phyloP scores from a whole-genome alignment of 92 coral and sea anemone species.

The Pocillopora meandrina region DNA sequence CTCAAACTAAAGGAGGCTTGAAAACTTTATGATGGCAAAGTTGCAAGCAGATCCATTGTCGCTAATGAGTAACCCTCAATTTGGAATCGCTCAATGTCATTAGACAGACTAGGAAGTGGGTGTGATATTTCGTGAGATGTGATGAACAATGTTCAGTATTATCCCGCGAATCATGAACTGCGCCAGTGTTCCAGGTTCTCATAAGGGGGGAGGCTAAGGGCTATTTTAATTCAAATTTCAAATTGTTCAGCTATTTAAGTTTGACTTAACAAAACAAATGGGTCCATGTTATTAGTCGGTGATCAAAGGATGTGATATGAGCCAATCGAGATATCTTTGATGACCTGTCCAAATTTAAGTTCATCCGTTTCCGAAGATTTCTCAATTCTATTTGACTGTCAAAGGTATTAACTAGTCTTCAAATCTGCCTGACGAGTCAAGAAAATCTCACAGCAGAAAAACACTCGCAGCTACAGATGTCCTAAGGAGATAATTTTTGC shows the following conservation, averaged over 20 bases:
- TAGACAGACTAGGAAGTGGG: background rate
- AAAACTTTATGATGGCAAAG: slow-evolving; percentile 10
- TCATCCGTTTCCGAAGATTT: slow-evolving; percentile 34
- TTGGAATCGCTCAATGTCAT: background rate
- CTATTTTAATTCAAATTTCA: slow-evolving; percentile 53
- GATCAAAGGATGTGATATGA: slow-evolving; percentile 15
- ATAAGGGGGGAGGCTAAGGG: slow-evolving; percentile 1
- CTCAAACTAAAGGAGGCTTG: slow-evolving; percentile 6
- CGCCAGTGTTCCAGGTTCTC: background rate
- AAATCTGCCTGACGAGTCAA: background rate
- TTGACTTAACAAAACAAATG: slow-evolving; percentile 41
- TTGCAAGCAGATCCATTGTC: slow-evolving; percentile 14
- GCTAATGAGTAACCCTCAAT: slow-evolving; percentile 12
- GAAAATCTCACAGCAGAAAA: slow-evolving; percentile 1
- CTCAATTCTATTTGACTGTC: slow-evolving; percentile 32
- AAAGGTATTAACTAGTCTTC: slow-evolving; percentile 20
- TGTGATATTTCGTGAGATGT: background rate
- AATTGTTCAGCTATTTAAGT: slow-evolving; percentile 41
- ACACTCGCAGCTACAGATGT: background rate
- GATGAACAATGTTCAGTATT: background rate
- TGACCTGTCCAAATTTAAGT: slow-evolving; percentile 23
- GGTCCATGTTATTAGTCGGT: slow-evolving; percentile 24
- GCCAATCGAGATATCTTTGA: slow-evolving; percentile 28
- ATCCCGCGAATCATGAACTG: background rate
- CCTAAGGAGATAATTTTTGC: background rate